A percentile compares a stretch with the other conserved stretches of the same genome.
These are phyloP conservation scores for Parapsyche elsis DNA, from an alignment of 1,140 invertebrate species.

Conservation along the genomic window DNA sequence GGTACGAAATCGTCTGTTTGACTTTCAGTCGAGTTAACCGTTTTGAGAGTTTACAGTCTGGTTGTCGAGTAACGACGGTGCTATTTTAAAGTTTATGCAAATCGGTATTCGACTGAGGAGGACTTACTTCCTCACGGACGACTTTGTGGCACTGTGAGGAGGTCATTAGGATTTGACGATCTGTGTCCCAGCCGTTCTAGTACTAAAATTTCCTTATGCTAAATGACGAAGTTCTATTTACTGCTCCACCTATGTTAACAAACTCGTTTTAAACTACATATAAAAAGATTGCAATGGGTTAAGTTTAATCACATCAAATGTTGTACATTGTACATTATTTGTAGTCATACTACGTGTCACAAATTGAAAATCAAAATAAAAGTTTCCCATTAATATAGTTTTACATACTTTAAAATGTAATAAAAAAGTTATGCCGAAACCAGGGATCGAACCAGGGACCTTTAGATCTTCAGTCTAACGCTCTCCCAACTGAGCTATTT, in stretches of 20 bases:
- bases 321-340: no score
- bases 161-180: slow-evolving; percentile 28
- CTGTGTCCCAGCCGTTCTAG: slow-evolving; percentile 6
- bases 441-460: slow-evolving; percentile 81
- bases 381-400: no score
- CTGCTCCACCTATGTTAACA: no score
- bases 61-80: not conserved
- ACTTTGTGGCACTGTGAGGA: not conserved
- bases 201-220: slow-evolving; percentile 7
- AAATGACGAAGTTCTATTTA: no score
- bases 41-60: not conserved
- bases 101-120: not conserved
- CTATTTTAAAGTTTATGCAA: slow-evolving; percentile 27
- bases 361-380: no score
- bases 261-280: no score
- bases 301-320: no score
- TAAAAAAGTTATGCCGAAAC: slow-evolving; percentile 72
- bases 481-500: slow-evolving; percentile 84
- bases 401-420: no score
- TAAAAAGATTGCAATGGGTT: no score
- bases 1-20: no score
- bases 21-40: not conserved
- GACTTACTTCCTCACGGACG: not conserved
- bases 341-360: no score
- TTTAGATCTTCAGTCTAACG: slow-evolving; percentile 86